Evolutionary conservation across 2,888 invertebrate species (phyloP).

Genomic region (Tenthredo notha): DNA sequence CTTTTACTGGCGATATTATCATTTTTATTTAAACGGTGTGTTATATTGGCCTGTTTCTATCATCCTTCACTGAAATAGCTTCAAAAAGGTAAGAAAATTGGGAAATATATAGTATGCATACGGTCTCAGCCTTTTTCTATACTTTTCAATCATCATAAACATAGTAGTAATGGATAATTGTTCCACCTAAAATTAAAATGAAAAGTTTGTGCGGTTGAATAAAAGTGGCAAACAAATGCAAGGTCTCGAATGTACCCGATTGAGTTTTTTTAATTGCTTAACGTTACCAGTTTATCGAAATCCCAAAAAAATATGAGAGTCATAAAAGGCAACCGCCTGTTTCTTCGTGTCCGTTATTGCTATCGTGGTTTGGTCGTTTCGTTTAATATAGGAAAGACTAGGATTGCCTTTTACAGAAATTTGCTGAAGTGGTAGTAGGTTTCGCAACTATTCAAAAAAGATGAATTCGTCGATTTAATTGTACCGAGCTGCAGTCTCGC

Average conservation of each 20-base stretch:
- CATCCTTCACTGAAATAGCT: no score
- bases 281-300: neutral
- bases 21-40: neutral
- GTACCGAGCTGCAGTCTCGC: neutral
- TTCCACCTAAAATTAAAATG: neutral
- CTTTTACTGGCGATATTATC: neutral
- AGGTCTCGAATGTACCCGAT: neutral
- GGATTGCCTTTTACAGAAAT: slow-evolving; percentile 20
- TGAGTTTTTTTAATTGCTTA: neutral
- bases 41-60: neutral
- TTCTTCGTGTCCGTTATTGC: neutral
- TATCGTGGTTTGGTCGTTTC: neutral
- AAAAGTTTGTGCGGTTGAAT: neutral
- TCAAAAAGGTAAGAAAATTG: no score
- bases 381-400: neutral
- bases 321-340: neutral
- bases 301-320: neutral
- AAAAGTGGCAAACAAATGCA: neutral
- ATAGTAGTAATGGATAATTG: neutral
- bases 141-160: neutral
- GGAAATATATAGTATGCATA: neutral
- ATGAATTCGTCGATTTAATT: neutral
- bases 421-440: neutral
- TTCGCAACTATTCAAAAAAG: neutral
- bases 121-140: neutral